These are phyloP conservation scores for Diplolepis rosae DNA, from an alignment of 2,888 invertebrate species.

Conservation along the genomic window DNA sequence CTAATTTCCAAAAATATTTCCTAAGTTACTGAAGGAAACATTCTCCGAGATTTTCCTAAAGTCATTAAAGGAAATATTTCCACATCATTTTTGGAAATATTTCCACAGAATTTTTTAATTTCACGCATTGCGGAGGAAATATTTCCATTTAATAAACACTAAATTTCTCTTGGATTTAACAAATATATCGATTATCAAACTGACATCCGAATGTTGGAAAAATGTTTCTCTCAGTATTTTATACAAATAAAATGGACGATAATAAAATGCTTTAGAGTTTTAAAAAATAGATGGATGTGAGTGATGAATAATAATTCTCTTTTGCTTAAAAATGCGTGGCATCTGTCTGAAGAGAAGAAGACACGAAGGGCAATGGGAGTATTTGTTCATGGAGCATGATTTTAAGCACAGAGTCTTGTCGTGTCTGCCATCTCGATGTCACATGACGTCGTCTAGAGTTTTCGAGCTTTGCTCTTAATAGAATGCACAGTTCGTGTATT, in stretches of 20 bases:
- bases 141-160: no score
- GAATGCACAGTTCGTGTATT: slow-evolving; percentile 51
- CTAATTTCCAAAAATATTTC: no score
- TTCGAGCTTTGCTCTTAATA: slow-evolving; percentile 62
- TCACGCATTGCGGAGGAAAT: no score
- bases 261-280: background rate
- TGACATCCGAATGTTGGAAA: no score
- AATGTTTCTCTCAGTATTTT: no score
- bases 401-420: slow-evolving; percentile 69
- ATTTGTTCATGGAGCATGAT: slow-evolving; percentile 11
- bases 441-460: slow-evolving; percentile 60
- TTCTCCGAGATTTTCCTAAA: no score
- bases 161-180: no score
- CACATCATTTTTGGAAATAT: no score
- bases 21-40: no score
- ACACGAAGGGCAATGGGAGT: slow-evolving; percentile 22
- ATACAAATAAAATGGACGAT: background rate
- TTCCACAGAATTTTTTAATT: no score
- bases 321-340: slow-evolving; percentile 52
- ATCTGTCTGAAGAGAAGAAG: slow-evolving; percentile 44
- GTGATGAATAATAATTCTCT: slow-evolving; percentile 47
- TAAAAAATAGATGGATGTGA: slow-evolving; percentile 36
- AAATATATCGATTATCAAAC: no score
- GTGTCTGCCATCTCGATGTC: slow-evolving; percentile 59
- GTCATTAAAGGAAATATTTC: no score